Evolutionary conservation across 2,113 vertebrate genomes (phyloP), one percentile per base, ranked within the genome.

Genomic region (Leptobrachium leishanense): DNA sequence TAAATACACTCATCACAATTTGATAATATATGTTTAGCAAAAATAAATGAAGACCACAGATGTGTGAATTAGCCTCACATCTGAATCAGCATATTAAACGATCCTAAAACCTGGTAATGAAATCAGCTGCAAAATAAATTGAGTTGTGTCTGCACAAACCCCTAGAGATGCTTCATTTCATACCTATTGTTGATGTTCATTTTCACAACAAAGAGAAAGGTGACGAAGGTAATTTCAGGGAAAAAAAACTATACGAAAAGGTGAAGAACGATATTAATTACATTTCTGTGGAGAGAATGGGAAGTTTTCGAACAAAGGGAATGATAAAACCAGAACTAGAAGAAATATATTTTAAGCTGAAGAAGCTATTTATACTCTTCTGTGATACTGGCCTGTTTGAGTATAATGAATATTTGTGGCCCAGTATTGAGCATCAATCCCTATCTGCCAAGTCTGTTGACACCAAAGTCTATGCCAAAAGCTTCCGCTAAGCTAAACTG

Each of bases 391-490:
- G 75, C 66, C 64, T 68, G 3, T 57, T 57, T 31, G 39, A 59
- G 75, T 54, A n/a, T 76, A 76, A 76, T 76, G 75, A 68, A 53
- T 68, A 76, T 68, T 69, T 76, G 75, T 76, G 66, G 75, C 40
- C 65, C 40, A 54, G 75, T 57, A 68, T 50, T 68, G 65, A 59
- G 64, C 75, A 76, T 76, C 75, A 76, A 76, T 76, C 54, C 46
- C 65, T 54, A 57, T 59, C 64, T 53, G 41, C 66, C 75, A 68
- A 57, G 53, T 68, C 75, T 76, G 75, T 76, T 76, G 74, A 76
- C 64, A 76, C 46, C 50, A 65, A 20, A 54, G 50, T 68, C 75
- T 76, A 57, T 76, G 75, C 65, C 75, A 76, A 68, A 68, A 76
- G 67, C 75, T 76, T 50, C 43, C 68, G 75, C 65, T 57, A 76